Base-by-base conservation (phyloP, 2,797 vertebrate genomes). In the Schizopygopsis malacanthus region DNA sequence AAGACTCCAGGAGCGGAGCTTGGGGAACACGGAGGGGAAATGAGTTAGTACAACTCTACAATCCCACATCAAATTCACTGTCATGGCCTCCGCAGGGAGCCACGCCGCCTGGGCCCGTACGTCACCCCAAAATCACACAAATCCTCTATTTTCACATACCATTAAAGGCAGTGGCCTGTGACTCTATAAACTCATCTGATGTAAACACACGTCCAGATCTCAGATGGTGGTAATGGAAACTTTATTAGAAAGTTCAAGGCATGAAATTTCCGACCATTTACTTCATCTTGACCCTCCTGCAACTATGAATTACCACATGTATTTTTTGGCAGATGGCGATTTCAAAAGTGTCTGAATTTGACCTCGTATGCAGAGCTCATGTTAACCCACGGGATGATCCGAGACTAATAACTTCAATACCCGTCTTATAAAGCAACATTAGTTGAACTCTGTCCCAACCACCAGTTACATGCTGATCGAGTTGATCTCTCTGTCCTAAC, bases 1-100 rank as follows among this genome's bases (percentile, higher is more conserved):
- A 89, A 87, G 86, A 79, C 87, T 79, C 79, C 86, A 90, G 77
- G 63, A 88, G 85, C 79, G 77, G 82, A 82, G 87, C 75, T 79
- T n/a, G 72, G 80, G 87, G 83, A 88, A 86, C 87, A 84, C 33
- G 80, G 61, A 84, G 75, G 81, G 87, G 83, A 87, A 89, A 90
- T 84, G 81, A 81, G 84, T 90, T 87, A 79, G 85, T 86, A 87
- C 83, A 88, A 79, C 83, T 83, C 86, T 85, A 81, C 80, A 87
- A 81, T 85, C 87, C 76, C 72, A 88, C 87, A 87, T 87, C 85
- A 87, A 83, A 87, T 85, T 82, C 80, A 87, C 81, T 87, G 86
- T 91, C 88, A 90, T 88, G 81, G 83, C 85, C 88, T 88, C 81
- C 45, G 69, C 81, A 82, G 75, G 86, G 89, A 87, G 84, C 81